Evolutionary conservation across 1,140 invertebrate genomes (phyloP).

Genomic region (Neodiprion lecontei): DNA sequence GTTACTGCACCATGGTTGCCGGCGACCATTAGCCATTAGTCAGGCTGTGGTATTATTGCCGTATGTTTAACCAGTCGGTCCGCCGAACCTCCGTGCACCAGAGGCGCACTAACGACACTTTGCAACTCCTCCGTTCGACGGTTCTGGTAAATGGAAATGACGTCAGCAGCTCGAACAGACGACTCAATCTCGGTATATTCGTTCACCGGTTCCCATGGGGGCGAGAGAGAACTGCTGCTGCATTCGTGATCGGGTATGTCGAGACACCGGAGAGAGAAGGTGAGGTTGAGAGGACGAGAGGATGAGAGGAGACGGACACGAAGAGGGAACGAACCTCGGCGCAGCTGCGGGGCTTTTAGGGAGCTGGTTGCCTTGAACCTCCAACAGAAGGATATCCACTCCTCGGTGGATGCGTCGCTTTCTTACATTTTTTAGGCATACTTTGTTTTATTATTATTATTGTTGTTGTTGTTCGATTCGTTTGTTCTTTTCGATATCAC

Average conservation of each 20-base stretch:
- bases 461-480: neutral
- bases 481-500: too few species aligned
- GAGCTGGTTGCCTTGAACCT: conserved; percentile 18
- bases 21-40: conserved; percentile 7
- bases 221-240: neutral
- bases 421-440: neutral
- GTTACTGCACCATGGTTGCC: neutral
- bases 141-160: conserved; percentile 31
- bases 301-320: conserved; percentile 5
- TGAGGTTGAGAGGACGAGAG: conserved; percentile 7
- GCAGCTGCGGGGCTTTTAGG: conserved; percentile 9
- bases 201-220: neutral
- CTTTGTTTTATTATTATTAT: neutral
- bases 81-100: neutral
- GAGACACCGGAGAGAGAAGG: conserved; percentile 7
- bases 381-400: neutral
- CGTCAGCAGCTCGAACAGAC: conserved; percentile 24
- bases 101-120: conserved; percentile 17
- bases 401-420: neutral
- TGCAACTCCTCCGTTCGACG: conserved; percentile 21
- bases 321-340: conserved; percentile 9
- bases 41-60: conserved; percentile 4
- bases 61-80: neutral
- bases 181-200: conserved; percentile 30
- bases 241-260: neutral